Percentiles rank a stretch among this genome's conserved stretches.
Evolutionary conservation across 35 echinoderm and acorn worm species (phyloP).

Genomic region (Apostichopus californicus): DNA sequence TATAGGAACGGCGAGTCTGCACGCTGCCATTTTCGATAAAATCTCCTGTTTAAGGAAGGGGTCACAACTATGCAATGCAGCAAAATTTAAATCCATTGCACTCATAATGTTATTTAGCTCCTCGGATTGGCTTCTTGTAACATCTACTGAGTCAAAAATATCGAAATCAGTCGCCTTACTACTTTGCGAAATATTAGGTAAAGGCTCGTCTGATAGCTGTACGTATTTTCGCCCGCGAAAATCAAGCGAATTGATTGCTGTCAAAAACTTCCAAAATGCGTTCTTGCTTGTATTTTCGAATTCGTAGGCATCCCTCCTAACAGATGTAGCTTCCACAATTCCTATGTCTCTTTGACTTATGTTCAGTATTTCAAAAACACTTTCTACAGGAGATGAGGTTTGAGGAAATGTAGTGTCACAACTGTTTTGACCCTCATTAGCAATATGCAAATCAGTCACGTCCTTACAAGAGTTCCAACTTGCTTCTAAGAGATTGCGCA

Average conservation of each 20-base stretch:
- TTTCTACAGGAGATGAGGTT: too few relatives aligned
- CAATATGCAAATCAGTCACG: neutral
- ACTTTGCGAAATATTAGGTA: too few relatives aligned
- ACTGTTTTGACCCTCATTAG: neutral
- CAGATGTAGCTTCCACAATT: neutral
- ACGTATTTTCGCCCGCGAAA: constrained; percentile 15
- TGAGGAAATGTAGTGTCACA: too few relatives aligned
- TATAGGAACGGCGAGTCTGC: constrained; percentile 33
- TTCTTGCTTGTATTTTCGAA: neutral
- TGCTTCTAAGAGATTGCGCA: neutral
- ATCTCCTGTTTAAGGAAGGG: constrained; percentile 43
- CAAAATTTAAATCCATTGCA: constrained; percentile 37
- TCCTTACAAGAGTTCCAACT: neutral
- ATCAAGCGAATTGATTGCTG: neutral
- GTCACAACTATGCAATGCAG: constrained; percentile 31
- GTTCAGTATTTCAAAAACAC: neutral
- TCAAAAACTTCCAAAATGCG: constrained; percentile 23
- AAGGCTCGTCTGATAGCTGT: neutral
- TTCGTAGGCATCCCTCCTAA: neutral
- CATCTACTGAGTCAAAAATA: constrained; percentile 14
- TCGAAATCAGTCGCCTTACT: neutral
- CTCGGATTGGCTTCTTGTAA: neutral
- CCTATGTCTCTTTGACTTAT: neutral
- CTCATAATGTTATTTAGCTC: neutral
- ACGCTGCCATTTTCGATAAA: constrained; percentile 39